Conservation (phyloP, 2,888 invertebrate species). For the Ceratothoa steindachneri region DNA sequence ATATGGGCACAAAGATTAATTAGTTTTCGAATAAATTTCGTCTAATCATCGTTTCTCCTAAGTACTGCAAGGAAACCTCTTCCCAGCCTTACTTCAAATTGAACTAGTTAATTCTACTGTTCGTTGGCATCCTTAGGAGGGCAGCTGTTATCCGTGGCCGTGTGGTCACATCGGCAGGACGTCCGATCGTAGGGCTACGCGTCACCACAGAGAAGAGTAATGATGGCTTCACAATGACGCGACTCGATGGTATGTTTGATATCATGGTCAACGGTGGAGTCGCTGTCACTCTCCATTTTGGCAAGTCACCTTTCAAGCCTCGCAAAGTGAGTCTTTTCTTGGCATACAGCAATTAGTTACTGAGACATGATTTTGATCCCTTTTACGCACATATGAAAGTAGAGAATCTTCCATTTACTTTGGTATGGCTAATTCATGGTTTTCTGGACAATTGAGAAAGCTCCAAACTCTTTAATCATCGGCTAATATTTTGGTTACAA, state of each 20-base stretch:
- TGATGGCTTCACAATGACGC: constrained; percentile 90
- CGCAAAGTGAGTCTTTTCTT: constrained; percentile 18
- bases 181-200: constrained; percentile 90
- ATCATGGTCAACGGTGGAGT: constrained; percentile 98
- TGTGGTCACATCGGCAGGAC: constrained; percentile 83
- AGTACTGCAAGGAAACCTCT: too few relatives aligned
- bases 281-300: constrained; percentile 90
- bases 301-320: constrained; percentile 81
- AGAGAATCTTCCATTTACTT: not conserved
- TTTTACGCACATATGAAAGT: not conserved
- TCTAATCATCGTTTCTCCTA: too few relatives aligned
- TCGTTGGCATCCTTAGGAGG: constrained; percentile 38
- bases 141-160: constrained; percentile 94
- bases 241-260: constrained; percentile 95
- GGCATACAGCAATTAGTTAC: not conserved
- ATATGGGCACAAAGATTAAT: too few relatives aligned
- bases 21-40: too few relatives aligned
- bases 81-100: too few relatives aligned
- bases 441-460: constrained; percentile 5
- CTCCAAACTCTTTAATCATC: too few relatives aligned
- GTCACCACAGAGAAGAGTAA: constrained; percentile 72
- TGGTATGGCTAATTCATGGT: not conserved
- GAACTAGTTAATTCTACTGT: too few relatives aligned
- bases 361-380: not conserved
- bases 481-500: too few relatives aligned